phyloP scores from a whole-genome alignment of 2,113 vertebrate genomes.

The Ascaphus truei region DNA sequence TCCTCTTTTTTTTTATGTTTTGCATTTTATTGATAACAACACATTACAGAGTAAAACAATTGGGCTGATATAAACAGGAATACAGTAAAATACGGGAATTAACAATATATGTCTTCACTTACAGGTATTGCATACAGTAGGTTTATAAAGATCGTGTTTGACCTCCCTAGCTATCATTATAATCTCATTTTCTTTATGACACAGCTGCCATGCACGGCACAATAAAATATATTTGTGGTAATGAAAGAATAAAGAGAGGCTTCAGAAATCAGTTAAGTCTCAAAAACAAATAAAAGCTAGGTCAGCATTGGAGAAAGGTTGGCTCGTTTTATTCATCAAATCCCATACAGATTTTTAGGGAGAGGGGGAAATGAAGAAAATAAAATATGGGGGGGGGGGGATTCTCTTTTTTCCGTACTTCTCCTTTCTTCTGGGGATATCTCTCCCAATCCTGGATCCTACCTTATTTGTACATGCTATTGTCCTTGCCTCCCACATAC shows the following conservation, averaged over 20 bases:
- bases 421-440: too few relatives aligned
- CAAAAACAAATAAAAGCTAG: conserved; percentile 41
- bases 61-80: not conserved
- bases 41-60: not conserved
- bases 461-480: too few relatives aligned
- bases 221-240: conserved; percentile 63
- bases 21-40: not conserved
- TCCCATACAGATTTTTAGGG: conserved; percentile 36
- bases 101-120: conserved; percentile 46
- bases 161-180: conserved; percentile 56
- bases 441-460: too few relatives aligned
- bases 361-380: too few relatives aligned
- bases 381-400: too few relatives aligned
- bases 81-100: conserved; percentile 28
- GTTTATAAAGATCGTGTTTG: conserved; percentile 48
- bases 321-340: conserved; percentile 36
- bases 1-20: too few relatives aligned
- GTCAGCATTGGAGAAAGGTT: conserved; percentile 37
- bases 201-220: conserved; percentile 60
- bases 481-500: too few relatives aligned
- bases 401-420: too few relatives aligned
- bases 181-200: conserved; percentile 62
- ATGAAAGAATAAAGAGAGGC: conserved; percentile 50
- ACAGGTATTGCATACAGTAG: conserved; percentile 50
- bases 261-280: conserved; percentile 49